Conservation (phyloP, 2,797 vertebrate species). For the Otus scops region DNA sequence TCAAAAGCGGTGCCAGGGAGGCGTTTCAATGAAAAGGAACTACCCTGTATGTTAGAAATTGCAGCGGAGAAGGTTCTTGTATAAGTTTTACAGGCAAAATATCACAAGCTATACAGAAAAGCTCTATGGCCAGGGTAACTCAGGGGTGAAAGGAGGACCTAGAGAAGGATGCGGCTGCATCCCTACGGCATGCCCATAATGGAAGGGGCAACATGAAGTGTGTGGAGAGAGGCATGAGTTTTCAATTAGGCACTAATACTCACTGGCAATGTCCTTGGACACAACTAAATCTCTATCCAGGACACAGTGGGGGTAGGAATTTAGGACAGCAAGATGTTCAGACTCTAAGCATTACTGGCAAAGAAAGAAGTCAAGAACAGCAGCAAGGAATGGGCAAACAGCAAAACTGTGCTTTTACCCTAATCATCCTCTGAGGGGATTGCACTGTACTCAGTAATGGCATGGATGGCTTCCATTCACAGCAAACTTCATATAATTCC, state of each 20-base stretch:
- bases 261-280: fast-evolving
- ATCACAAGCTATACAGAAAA: neutral
- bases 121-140: neutral
- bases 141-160: neutral
- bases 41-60: neutral
- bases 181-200: fast-evolving
- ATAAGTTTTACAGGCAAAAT: neutral
- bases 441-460: neutral
- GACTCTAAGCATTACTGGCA: neutral
- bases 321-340: neutral
- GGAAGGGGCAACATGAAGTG: neutral
- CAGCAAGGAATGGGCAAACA: neutral
- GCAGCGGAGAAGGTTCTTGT: neutral
- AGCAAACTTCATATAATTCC: neutral
- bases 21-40: neutral
- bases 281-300: neutral
- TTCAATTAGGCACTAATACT: neutral
- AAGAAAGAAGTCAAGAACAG: neutral
- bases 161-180: neutral
- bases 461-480: neutral
- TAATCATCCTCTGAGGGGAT: neutral
- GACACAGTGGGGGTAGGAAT: fast-evolving
- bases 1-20: neutral
- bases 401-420: neutral
- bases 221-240: neutral